Base-by-base conservation (phyloP, 2,888 invertebrate species). In the Drosophila neutralis region DNA sequence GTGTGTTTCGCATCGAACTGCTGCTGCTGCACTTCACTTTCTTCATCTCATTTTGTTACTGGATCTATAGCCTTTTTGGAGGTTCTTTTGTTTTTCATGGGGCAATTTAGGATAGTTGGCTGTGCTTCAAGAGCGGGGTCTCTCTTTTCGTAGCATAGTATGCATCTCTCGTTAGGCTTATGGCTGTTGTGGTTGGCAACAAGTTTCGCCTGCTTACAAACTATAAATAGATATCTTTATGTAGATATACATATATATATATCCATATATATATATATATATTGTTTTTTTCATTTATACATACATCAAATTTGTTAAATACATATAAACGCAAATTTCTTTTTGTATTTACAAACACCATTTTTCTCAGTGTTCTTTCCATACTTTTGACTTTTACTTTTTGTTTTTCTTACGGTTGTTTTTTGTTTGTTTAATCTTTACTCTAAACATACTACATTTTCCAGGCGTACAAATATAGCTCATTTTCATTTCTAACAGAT, bases 251-350 rank as follows among this genome's bases (percentile, higher is more conserved):
- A 51, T 48, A 38, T 11, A 29, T 31, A 53, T 29, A n/a, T 40
- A 49, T 21, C 48, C 21, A 33, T 24, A 58, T 53, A 33, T 29
- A 31, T 48, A n/a, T 29, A 53, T 63, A 11, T 51, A 13, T 42
- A 13, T 49, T 11, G 51, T 13, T 31, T 40, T 27, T 35, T 10
- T 38, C 13, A 49, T 27, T 64, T 54, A 54, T 27, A 48, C 35
- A 52, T 36, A 36, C 58, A 76, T 63, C 51, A 76, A 76, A 66
- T 64, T 49, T 24, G 54, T 75, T 77, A 74, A 82, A 69, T 79
- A 82, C 75, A 79, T 53, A 70, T 79, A 79, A 78, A 79, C 73
- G 82, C 77, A 77, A 52, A 36, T 81, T 67, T 67, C 49, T 38
- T 35, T 49, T 38, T 27, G 48, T 76, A 76, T 80, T 75, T 76